Evolutionary conservation across 53 echinoderm and acorn worm genomes (phyloP), one percentile per base, ranked within the genome.

Genomic region (Astropecten irregularis): DNA sequence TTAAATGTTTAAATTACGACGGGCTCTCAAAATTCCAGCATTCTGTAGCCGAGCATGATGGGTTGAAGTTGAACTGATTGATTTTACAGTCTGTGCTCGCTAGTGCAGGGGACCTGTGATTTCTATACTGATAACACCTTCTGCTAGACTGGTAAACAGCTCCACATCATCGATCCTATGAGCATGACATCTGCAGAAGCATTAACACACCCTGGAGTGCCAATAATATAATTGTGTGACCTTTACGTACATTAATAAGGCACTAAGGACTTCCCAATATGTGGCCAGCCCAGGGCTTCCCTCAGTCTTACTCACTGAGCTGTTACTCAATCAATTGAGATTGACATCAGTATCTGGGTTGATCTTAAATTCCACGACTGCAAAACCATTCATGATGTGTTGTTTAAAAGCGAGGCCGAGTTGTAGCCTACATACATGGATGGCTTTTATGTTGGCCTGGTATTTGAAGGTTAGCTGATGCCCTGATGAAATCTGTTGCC

Each of bases 131-230:
- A n/a, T n/a, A n/a, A n/a, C n/a, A n/a, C n/a, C n/a, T n/a, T n/a
- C n/a, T n/a, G n/a, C n/a, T n/a, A n/a, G n/a, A n/a, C n/a, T n/a
- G n/a, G n/a, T n/a, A n/a, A n/a, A n/a, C n/a, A n/a, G n/a, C n/a
- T n/a, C n/a, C n/a, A n/a, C n/a, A n/a, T n/a, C n/a, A n/a, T n/a
- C n/a, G n/a, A n/a, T n/a, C n/a, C n/a, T n/a, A n/a, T n/a, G n/a
- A n/a, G n/a, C n/a, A 32, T 79, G 31, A 53, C 61, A 79, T 79
- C 79, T 79, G 79, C 44, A 60, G 46, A 62, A 79, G 30, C 46
- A 40, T 62, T 79, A 58, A 59, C 56, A 38, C 26, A 27, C 57
- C 77, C 79, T 25, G 57, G 46, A 60, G 79, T 79, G 79, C 61
- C 62, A 47, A 33, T 79, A 62, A 62, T 79, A 61, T 44, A 79